phyloP scores from a whole-genome alignment of 2,113 vertebrate species.

The Tinamus guttatus region DNA sequence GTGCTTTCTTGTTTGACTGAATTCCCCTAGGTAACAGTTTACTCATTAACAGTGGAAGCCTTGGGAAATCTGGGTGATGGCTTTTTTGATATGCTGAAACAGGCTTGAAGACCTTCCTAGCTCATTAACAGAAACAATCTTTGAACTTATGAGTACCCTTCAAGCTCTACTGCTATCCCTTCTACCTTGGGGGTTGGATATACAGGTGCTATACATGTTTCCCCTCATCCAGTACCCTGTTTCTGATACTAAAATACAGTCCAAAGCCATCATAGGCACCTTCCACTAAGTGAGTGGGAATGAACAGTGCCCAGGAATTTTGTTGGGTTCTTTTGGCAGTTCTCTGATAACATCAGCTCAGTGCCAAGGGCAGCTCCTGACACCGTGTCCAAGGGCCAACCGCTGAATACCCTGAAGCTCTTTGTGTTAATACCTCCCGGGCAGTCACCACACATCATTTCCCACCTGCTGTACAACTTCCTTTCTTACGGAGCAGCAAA shows the following conservation, averaged over 20 bases:
- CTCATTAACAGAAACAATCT: background rate
- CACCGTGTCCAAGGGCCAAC: background rate
- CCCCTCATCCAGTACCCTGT: rapidly evolving
- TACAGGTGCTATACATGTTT: background rate
- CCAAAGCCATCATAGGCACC: background rate
- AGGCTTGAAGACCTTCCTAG: background rate
- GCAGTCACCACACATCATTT: background rate
- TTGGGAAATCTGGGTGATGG: background rate
- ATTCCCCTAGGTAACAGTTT: background rate
- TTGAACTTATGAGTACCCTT: background rate
- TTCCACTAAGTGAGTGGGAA: background rate
- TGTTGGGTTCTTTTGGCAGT: background rate
- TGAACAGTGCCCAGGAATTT: background rate
- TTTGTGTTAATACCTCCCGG: background rate
- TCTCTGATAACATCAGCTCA: background rate
- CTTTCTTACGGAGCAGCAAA: background rate
- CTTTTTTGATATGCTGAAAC: background rate
- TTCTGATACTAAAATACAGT: background rate
- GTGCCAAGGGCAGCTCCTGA: background rate
- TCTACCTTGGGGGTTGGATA: background rate
- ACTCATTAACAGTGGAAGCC: background rate
- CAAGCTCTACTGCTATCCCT: background rate
- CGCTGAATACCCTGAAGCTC: background rate
- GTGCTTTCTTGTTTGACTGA: background rate
- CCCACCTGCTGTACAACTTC: background rate